A percentile compares a stretch with the other conserved stretches of the same genome.
Conservation (phyloP, 2,888 invertebrate genomes). For the Chymomyza fuscimana region DNA sequence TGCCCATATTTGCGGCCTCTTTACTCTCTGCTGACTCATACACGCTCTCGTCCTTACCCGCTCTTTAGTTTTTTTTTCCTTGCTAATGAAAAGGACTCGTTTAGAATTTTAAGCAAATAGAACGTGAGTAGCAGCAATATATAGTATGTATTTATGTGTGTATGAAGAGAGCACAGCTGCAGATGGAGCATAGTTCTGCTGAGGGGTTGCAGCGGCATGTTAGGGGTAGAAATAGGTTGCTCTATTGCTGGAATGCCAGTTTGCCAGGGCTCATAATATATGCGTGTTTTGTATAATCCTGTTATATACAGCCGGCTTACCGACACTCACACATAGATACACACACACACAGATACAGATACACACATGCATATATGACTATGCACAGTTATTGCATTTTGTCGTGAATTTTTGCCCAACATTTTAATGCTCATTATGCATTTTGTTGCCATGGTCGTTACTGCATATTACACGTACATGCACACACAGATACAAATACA, state of each 20-base stretch:
- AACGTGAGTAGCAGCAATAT: constrained; percentile 66
- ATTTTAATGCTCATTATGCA: constrained; percentile 74
- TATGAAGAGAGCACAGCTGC: neutral
- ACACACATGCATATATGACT: neutral
- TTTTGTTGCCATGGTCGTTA: constrained; percentile 53
- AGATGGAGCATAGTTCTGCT: neutral
- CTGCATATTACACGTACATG: constrained; percentile 32
- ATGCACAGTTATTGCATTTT: constrained; percentile 64
- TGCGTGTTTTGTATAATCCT: constrained; percentile 43
- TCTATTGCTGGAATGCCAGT: neutral
- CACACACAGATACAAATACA: constrained; percentile 10
- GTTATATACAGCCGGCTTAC: constrained; percentile 42
- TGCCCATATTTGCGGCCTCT: constrained; percentile 38
- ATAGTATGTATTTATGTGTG: neutral
- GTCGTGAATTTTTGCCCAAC: constrained; percentile 41
- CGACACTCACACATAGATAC: constrained; percentile 21
- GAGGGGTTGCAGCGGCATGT: neutral
- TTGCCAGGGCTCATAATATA: constrained; percentile 32
- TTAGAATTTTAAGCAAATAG: constrained; percentile 75
- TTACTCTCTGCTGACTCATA: neutral
- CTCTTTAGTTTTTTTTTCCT: constrained; percentile 3
- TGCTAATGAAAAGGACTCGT: constrained; percentile 73
- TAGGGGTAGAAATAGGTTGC: neutral
- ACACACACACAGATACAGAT: constrained; percentile 29
- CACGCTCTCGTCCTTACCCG: neutral